Evolutionary conservation across 2,888 invertebrate genomes (phyloP).

Genomic region (Buathra laborator): DNA sequence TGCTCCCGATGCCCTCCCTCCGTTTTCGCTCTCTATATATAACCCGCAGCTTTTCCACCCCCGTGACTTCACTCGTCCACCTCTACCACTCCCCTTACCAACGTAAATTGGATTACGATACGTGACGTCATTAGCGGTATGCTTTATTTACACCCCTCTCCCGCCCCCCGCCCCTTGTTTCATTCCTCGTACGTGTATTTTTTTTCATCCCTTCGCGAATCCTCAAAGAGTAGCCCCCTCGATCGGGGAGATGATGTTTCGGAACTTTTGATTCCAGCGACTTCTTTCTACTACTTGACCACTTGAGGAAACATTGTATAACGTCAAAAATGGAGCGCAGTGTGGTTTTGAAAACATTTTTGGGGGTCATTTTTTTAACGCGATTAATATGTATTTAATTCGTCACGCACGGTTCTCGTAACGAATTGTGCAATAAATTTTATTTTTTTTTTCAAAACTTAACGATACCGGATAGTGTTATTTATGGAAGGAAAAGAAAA

Average conservation of each 20-base stretch:
- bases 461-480: too few species aligned
- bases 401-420: too few species aligned
- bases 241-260: conserved; percentile 11
- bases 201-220: conserved; percentile 8
- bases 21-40: conserved; percentile 37
- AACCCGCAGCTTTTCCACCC: conserved; percentile 71
- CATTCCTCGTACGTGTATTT: conserved; percentile 55
- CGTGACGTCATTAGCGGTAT: conserved; percentile 84
- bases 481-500: too few species aligned
- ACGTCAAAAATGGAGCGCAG: background rate
- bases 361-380: background rate
- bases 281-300: conserved; percentile 5
- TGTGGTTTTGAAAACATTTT: background rate
- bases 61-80: conserved; percentile 84
- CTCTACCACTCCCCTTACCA: conserved; percentile 81
- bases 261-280: conserved; percentile 5
- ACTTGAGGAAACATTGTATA: background rate
- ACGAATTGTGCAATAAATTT: too few species aligned
- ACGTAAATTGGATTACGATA: conserved; percentile 85
- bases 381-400: too few species aligned
- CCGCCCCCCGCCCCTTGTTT: conserved; percentile 16
- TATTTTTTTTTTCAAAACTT: too few species aligned
- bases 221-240: background rate
- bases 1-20: conserved; percentile 74
- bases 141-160: conserved; percentile 78